Percentiles rank a stretch among this genome's conserved stretches.
Evolutionary conservation across 1,140 invertebrate genomes (phyloP).

Genomic region (Drosophila ananassae): DNA sequence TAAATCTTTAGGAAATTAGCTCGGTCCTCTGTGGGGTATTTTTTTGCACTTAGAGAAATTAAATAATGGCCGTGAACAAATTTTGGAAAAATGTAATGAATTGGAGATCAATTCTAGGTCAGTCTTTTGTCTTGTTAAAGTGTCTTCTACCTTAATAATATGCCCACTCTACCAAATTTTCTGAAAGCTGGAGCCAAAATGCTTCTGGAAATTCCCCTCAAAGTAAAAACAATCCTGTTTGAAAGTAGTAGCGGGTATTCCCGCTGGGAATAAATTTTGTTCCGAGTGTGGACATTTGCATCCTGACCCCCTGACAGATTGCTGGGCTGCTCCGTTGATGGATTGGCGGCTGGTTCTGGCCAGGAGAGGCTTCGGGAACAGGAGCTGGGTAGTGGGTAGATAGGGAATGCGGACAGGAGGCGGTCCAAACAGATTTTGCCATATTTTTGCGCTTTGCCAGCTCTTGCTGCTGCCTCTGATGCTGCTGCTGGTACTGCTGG

Average conservation of each 20-base stretch:
- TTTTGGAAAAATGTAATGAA: too few species aligned
- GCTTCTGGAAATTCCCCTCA: not conserved
- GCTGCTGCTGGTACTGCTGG: conserved; percentile 22
- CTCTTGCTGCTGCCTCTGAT: conserved; percentile 24
- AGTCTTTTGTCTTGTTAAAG: too few species aligned
- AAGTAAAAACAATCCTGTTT: not conserved
- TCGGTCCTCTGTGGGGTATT: conserved; percentile 15
- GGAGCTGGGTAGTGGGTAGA: conserved; percentile 4
- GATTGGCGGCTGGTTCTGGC: conserved; percentile 65
- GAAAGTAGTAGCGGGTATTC: too few species aligned
- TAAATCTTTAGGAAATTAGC: conserved; percentile 76
- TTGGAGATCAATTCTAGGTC: too few species aligned
- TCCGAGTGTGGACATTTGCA: conserved; percentile 57
- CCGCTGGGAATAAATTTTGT: conserved; percentile 23
- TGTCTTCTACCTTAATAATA: not conserved
- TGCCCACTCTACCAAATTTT: not conserved
- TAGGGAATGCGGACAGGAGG: conserved; percentile 22
- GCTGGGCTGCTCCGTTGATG: conserved; percentile 61
- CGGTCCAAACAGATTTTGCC: conserved; percentile 37
- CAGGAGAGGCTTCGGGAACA: conserved; percentile 14
- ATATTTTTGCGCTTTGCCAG: conserved; percentile 61
- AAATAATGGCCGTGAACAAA: not conserved
- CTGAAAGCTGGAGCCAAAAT: not conserved
- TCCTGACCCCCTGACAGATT: conserved; percentile 64
- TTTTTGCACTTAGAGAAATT: not conserved